A percentile compares a stretch with the other conserved stretches of the same genome.
phyloP scores from a whole-genome alignment of 2,113 vertebrate genomes.

The Pteruthius melanotis region DNA sequence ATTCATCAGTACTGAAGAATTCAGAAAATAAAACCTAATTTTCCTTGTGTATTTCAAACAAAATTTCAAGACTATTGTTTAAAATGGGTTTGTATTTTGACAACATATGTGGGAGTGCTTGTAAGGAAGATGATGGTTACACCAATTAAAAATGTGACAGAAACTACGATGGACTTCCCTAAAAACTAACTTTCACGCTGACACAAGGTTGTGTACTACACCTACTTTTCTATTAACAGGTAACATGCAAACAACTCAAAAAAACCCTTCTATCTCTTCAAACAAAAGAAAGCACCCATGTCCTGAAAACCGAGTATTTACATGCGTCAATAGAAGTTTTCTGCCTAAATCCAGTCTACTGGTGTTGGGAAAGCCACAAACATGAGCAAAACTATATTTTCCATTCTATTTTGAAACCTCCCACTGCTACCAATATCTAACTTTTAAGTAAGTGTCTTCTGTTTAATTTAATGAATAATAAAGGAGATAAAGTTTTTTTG shows the following conservation, averaged over 20 bases:
- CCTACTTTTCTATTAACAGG: not conserved
- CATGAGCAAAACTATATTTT: not conserved
- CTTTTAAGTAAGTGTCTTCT: not conserved
- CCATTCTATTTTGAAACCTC: not conserved
- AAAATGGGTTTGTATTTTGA: not conserved
- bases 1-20: not conserved
- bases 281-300: not conserved
- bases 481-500: not conserved
- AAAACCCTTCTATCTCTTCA: not conserved
- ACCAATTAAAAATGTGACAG: not conserved
- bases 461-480: not conserved
- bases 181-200: not conserved
- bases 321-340: fast-evolving
- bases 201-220: not conserved
- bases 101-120: not conserved
- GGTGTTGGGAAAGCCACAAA: not conserved
- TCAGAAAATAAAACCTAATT: not conserved
- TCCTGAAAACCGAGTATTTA: not conserved
- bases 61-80: not conserved
- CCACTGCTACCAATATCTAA: not conserved
- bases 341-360: not conserved
- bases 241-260: not conserved
- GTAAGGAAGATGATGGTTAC: not conserved
- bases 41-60: not conserved
- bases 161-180: not conserved